phyloP scores from a whole-genome alignment of 2,888 invertebrate species.

The Caenorhabditis auriculariae region DNA sequence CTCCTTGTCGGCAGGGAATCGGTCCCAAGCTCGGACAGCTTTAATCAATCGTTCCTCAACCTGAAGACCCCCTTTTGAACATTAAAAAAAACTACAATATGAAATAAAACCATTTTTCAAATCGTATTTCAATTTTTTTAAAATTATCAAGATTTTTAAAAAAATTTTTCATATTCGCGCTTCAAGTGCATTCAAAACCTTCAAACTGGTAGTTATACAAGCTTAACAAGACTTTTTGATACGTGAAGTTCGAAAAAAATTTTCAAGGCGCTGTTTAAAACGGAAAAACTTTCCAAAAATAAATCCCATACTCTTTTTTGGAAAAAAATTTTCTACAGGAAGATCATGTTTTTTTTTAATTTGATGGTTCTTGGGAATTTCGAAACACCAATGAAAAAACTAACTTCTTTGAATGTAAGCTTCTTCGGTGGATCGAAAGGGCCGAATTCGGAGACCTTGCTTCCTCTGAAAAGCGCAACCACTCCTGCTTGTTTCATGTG shows the following conservation, averaged over 20 bases:
- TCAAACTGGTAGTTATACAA: too few species aligned
- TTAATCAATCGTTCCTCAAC: conserved; percentile 60
- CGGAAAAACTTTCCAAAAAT: too few species aligned
- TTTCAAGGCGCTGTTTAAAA: too few species aligned
- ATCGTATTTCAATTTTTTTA: too few species aligned
- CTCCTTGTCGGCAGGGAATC: conserved; percentile 57
- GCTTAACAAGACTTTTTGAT: too few species aligned
- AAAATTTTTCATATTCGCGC: too few species aligned
- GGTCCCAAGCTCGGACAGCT: conserved; percentile 60
- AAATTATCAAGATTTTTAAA: not conserved
- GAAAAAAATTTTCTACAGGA: too few species aligned
- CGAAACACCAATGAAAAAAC: not conserved
- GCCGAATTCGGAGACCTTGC: conserved; percentile 46
- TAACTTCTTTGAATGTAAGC: conserved; percentile 56
- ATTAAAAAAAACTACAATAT: too few species aligned
- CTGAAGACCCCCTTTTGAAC: conserved; percentile 43
- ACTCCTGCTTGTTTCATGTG: too few species aligned
- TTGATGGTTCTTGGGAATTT: not conserved
- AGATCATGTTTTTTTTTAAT: not conserved
- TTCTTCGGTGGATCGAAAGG: conserved; percentile 57
- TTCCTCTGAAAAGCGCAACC: conserved; percentile 29
- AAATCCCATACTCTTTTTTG: too few species aligned
- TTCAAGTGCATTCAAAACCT: not conserved
- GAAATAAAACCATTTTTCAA: too few species aligned
- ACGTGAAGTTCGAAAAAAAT: too few species aligned